Evolutionary conservation across 2,797 vertebrate genomes (phyloP), one percentile per base, ranked within the genome.

Genomic region (Diglossa cyanea): DNA sequence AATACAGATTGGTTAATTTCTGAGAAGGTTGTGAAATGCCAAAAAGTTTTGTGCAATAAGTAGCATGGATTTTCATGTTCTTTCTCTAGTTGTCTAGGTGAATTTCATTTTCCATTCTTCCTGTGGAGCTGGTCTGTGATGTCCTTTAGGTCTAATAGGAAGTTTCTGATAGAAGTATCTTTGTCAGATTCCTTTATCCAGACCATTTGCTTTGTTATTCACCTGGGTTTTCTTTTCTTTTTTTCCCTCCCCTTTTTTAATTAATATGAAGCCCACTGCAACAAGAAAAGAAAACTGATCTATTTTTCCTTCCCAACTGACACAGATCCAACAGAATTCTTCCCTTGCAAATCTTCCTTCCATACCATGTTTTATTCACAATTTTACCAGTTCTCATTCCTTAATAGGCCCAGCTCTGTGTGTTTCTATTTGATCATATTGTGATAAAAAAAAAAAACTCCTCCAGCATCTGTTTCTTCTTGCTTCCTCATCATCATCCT

Each of bases 361-460:
- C 48, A 54, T 54, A 40, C 39, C 42, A 55, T 17, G 45, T 84
- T 94, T 88, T 93, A 90, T 88, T 84, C 82, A 81, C 13, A 26
- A 21, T 91, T 94, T 94, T 85, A 65, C 30, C 39, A 14, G 10
- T 47, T 61, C 8, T 88, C n/a, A 40, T 79, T 79, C 58, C 17
- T 67, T 90, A 88, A 82, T 19, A 65, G 50, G 37, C 20, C 23
- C 17, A 33, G 8, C 54, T 87, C 31, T 9, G 0, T 61, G 33
- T 90, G 71, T 44, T 71, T 90, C 83, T 89, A 12, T 88, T 92
- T 90, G 51, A 95, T 92, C 63, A 74, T 48, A 79, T 35, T 35
- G 28, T 33, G 30, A 74, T 40, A 40, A 67, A 86, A 33, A 90
- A 55, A 78, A 80, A 80, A 88, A 47, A 37, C 15, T 42, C 47